These are phyloP conservation scores for Ceratotherium simum DNA, from an alignment of 2,113 vertebrate species.

Conservation along the genomic window DNA sequence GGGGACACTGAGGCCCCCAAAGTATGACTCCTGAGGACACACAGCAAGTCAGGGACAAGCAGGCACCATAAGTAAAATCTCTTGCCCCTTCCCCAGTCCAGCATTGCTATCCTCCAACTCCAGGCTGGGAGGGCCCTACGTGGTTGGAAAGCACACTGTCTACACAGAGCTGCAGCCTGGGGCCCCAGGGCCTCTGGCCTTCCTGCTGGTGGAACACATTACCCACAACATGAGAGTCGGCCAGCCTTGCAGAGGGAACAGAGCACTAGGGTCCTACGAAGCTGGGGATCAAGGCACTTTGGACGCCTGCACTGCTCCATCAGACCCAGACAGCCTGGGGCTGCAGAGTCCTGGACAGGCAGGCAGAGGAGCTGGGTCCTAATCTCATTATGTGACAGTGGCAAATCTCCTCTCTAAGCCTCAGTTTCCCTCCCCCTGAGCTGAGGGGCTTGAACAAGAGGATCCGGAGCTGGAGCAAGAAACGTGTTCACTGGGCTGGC, in stretches of 20 bases:
- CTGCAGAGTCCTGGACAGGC: not conserved
- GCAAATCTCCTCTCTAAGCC: not conserved
- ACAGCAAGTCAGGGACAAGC: not conserved
- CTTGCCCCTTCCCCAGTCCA: not conserved
- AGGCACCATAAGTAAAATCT: not conserved
- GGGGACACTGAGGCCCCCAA: not conserved
- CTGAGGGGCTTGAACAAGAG: not conserved
- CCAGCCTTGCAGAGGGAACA: not conserved
- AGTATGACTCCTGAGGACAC: not conserved
- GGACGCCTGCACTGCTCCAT: not conserved
- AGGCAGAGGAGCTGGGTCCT: not conserved
- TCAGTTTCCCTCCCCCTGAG: not conserved
- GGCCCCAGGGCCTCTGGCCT: not conserved
- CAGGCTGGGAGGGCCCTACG: accelerated
- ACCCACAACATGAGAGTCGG: not conserved
- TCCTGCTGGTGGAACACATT: not conserved
- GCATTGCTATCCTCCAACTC: not conserved
- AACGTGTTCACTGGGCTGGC: not conserved
- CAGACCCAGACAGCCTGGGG: not conserved
- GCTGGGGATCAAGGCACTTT: not conserved
- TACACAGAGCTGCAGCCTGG: not conserved
- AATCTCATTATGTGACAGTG: not conserved
- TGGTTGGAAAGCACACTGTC: not conserved
- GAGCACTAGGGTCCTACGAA: not conserved
- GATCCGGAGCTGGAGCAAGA: not conserved